Percentiles rank a stretch among this genome's conserved stretches.
phyloP scores from a whole-genome alignment of 1,140 invertebrate species.

The Gryllus bimaculatus region DNA sequence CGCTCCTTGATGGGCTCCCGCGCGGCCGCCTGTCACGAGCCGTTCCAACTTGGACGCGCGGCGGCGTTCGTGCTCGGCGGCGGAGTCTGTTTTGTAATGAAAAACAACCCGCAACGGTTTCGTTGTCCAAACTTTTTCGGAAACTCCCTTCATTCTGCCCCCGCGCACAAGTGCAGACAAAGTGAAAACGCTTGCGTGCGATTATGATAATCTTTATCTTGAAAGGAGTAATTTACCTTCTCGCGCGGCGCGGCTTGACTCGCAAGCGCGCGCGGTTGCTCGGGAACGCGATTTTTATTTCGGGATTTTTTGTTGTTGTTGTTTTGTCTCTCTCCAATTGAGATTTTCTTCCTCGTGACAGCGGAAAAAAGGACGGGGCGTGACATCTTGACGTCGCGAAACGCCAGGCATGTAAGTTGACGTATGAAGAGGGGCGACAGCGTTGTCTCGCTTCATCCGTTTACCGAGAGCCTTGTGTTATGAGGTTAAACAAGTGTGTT shows the following conservation, averaged over 20 bases:
- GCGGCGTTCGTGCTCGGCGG: neutral
- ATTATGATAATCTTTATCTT: neutral
- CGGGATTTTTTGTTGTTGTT: no score
- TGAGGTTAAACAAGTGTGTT: no score
- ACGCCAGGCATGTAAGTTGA: no score
- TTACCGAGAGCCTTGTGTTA: no score
- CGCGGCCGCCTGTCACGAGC: neutral
- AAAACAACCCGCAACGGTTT: neutral
- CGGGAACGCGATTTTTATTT: neutral
- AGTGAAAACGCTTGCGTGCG: neutral
- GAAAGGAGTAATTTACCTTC: neutral
- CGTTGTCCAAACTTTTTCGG: neutral
- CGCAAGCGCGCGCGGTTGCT: no score
- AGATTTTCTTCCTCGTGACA: no score
- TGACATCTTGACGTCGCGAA: no score
- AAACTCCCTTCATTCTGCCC: neutral
- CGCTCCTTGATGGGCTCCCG: neutral
- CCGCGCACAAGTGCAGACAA: neutral
- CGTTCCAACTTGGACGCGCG: neutral
- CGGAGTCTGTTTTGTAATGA: neutral
- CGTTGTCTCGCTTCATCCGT: no score
- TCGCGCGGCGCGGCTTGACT: no score
- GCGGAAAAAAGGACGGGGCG: no score
- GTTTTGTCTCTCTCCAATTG: no score
- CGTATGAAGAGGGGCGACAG: no score